These are phyloP conservation scores for Nymphalis polychloros DNA, from an alignment of 2,888 invertebrate species.

Conservation along the genomic window DNA sequence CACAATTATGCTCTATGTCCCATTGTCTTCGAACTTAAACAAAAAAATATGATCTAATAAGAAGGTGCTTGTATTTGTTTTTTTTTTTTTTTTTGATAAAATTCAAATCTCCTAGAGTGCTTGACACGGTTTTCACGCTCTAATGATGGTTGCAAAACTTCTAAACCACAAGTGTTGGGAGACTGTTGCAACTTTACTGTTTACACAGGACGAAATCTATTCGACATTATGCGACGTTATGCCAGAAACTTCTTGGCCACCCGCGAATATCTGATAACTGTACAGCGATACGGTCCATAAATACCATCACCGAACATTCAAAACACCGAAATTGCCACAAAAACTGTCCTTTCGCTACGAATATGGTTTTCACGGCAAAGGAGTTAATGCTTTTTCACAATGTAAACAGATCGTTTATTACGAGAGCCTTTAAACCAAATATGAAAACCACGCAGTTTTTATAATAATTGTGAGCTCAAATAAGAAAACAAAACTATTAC, in stretches of 20 bases:
- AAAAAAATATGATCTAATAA: conserved; percentile 43
- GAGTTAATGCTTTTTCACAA: conserved; percentile 63
- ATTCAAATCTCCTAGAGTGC: conserved; percentile 54
- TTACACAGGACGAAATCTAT: conserved; percentile 44
- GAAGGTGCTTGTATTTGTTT: conserved; percentile 32
- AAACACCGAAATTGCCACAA: conserved; percentile 57
- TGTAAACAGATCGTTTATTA: conserved; percentile 71
- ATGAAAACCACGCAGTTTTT: conserved; percentile 41
- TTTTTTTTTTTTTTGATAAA: conserved; percentile 38
- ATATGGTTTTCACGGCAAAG: conserved; percentile 59
- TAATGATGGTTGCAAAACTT: conserved; percentile 77
- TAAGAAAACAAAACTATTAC: conserved; percentile 60
- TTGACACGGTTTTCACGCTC: conserved; percentile 80
- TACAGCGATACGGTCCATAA: conserved; percentile 61
- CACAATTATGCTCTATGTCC: conserved; percentile 43
- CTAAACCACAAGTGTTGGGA: conserved; percentile 53
- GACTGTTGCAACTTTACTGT: conserved; percentile 55
- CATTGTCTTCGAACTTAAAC: conserved; percentile 42
- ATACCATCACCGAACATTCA: conserved; percentile 56
- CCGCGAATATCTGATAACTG: conserved; percentile 56
- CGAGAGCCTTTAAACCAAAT: conserved; percentile 48
- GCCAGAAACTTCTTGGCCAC: conserved; percentile 47
- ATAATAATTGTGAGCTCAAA: conserved; percentile 33
- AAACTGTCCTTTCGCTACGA: conserved; percentile 66
- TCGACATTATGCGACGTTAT: conserved; percentile 44